A percentile compares a stretch with the other conserved stretches of the same genome.
These are phyloP conservation scores for Tupaia chinensis DNA, from an alignment of 2,113 vertebrate species.

Conservation along the genomic window DNA sequence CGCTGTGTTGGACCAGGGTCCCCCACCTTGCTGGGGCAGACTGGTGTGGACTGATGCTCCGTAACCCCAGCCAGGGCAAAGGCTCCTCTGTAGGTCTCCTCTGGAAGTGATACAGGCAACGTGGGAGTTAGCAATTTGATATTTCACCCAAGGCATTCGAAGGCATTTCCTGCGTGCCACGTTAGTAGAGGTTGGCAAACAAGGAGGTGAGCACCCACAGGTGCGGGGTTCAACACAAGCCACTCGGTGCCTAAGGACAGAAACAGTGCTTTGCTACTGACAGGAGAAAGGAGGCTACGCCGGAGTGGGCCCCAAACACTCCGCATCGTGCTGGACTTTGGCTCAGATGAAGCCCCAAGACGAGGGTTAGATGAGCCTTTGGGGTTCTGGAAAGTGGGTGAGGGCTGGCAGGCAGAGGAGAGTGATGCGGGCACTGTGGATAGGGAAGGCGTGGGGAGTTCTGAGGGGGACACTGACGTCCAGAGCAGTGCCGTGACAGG, in stretches of 20 bases:
- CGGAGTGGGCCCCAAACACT: background rate
- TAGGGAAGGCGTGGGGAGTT: accelerated
- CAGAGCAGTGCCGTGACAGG: background rate
- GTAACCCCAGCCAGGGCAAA: background rate
- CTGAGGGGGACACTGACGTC: background rate
- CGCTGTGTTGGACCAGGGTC: background rate
- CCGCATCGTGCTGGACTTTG: background rate
- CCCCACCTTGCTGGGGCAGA: accelerated
- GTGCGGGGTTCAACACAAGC: background rate
- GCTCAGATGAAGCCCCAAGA: background rate
- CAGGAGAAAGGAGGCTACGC: background rate
- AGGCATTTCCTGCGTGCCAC: background rate
- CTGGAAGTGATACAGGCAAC: background rate
- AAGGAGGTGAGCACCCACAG: background rate
- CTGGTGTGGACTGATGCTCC: accelerated
- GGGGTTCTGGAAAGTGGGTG: background rate
- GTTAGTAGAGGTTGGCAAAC: background rate
- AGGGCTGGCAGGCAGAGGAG: background rate
- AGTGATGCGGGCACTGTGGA: background rate
- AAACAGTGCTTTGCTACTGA: background rate
- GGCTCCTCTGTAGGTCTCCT: background rate
- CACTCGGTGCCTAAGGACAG: background rate
- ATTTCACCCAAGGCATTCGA: background rate
- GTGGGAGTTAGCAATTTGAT: background rate
- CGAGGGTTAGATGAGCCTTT: background rate